phyloP scores from a whole-genome alignment of 2,797 vertebrate species.

The Sciurus vulgaris region DNA sequence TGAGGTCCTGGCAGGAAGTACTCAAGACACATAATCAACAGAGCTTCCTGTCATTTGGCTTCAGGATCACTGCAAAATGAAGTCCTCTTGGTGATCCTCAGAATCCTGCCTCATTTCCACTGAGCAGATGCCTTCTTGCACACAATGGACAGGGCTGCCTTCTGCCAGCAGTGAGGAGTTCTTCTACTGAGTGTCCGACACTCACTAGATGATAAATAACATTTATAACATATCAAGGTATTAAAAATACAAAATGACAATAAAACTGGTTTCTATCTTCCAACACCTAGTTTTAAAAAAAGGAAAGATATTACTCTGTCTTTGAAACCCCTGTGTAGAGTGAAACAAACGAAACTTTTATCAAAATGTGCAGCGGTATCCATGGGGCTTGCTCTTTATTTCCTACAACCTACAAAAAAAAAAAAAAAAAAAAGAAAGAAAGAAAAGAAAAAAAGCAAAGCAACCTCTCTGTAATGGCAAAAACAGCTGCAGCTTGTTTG shows the following conservation, averaged over 20 bases:
- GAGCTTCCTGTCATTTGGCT: neutral
- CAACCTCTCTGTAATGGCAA: conserved; percentile 68
- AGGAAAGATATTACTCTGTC: neutral
- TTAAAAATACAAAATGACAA: conserved; percentile 1
- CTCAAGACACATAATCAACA: neutral
- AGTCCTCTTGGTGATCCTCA: neutral
- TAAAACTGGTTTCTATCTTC: conserved; percentile 26
- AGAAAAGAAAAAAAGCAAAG: too few relatives aligned
- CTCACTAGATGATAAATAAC: conserved; percentile 27
- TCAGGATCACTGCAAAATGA: neutral
- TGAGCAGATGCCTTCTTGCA: neutral
- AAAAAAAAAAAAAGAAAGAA: too few relatives aligned
- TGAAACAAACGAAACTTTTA: conserved; percentile 48
- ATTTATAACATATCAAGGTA: neutral
- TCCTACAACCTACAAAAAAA: conserved; percentile 52
- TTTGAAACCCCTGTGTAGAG: neutral
- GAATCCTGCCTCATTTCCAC: neutral
- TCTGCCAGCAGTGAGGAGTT: neutral
- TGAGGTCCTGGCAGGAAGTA: neutral
- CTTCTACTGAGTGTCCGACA: neutral
- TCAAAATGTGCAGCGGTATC: conserved; percentile 31
- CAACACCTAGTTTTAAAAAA: neutral
- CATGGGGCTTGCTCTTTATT: conserved; percentile 66
- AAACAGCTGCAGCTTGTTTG: conserved; percentile 78
- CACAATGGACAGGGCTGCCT: neutral